Conservation (phyloP, 1,140 invertebrate genomes). For the Drosophila navojoa region DNA sequence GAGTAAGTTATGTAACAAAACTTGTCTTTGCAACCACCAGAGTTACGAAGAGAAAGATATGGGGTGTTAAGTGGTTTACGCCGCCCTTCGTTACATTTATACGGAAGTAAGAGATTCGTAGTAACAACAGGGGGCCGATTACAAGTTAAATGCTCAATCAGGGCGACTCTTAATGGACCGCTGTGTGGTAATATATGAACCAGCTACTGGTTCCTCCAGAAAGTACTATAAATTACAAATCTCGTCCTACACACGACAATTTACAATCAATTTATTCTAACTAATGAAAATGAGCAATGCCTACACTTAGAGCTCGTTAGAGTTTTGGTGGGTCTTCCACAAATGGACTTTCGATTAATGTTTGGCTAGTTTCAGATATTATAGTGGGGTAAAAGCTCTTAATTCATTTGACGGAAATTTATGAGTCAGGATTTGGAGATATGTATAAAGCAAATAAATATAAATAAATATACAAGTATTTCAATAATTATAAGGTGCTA, state of each 20-base stretch:
- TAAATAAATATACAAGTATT: no score
- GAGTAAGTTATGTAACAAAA: conserved; percentile 17
- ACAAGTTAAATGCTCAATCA: conserved; percentile 75
- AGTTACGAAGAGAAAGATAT: conserved; percentile 33
- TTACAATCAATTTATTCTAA: conserved; percentile 30
- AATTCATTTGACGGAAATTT: no score
- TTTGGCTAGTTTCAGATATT: background rate
- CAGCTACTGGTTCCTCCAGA: conserved; percentile 36
- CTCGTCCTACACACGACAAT: conserved; percentile 5
- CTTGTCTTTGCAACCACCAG: conserved; percentile 66
- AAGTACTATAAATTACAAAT: conserved; percentile 55
- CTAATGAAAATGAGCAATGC: conserved; percentile 34
- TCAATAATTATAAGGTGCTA: no score
- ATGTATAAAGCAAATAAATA: no score
- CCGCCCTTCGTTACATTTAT: conserved; percentile 51
- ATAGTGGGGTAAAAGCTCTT: background rate
- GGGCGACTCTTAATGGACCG: conserved; percentile 63
- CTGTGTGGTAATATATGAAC: conserved; percentile 57
- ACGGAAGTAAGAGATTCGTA: conserved; percentile 43
- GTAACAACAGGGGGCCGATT: conserved; percentile 69
- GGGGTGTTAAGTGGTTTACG: conserved; percentile 77
- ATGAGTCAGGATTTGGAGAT: no score
- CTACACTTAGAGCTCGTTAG: conserved; percentile 6
- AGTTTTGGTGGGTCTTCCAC: background rate
- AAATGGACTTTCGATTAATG: background rate